phyloP scores from a whole-genome alignment of 2,797 vertebrate species.

The Myotis findleyi region DNA sequence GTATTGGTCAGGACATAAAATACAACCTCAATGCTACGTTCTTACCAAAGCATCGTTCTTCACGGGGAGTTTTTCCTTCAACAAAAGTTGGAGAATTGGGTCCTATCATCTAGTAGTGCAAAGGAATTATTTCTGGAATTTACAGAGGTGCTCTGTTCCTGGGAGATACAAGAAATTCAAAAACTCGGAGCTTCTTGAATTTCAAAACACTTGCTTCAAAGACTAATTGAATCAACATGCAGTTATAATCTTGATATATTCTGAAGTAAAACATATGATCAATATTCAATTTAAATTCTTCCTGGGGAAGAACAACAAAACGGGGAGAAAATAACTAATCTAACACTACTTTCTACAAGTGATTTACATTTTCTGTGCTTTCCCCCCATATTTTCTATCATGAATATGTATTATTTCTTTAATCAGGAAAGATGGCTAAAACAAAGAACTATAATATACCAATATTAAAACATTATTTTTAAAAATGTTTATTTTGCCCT shows the following conservation, averaged over 20 bases:
- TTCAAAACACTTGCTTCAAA: constrained; percentile 74
- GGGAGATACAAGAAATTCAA: constrained; percentile 65
- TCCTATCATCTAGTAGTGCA: constrained; percentile 55
- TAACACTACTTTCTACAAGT: constrained; percentile 52
- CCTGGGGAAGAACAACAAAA: constrained; percentile 61
- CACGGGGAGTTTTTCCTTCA: constrained; percentile 16
- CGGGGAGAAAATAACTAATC: constrained; percentile 46
- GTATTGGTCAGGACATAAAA: constrained; percentile 50
- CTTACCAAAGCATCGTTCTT: constrained; percentile 33
- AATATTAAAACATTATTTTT: constrained; percentile 18
- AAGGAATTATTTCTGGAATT: constrained; percentile 72
- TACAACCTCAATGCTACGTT: not conserved
- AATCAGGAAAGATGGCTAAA: constrained; percentile 33
- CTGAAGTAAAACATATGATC: constrained; percentile 73
- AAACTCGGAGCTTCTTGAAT: constrained; percentile 62
- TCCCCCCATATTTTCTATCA: constrained; percentile 38
- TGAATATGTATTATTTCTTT: not conserved
- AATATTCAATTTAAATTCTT: constrained; percentile 80
- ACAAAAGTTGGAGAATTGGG: constrained; percentile 65
- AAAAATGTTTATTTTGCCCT: too few relatives aligned
- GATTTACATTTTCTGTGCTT: constrained; percentile 12
- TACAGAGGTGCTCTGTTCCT: constrained; percentile 67
- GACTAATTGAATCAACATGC: constrained; percentile 77
- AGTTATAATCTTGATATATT: constrained; percentile 75
- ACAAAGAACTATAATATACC: not conserved